Evolutionary conservation across 2,888 invertebrate genomes (phyloP).

Genomic region (Limulus polyphemus): DNA sequence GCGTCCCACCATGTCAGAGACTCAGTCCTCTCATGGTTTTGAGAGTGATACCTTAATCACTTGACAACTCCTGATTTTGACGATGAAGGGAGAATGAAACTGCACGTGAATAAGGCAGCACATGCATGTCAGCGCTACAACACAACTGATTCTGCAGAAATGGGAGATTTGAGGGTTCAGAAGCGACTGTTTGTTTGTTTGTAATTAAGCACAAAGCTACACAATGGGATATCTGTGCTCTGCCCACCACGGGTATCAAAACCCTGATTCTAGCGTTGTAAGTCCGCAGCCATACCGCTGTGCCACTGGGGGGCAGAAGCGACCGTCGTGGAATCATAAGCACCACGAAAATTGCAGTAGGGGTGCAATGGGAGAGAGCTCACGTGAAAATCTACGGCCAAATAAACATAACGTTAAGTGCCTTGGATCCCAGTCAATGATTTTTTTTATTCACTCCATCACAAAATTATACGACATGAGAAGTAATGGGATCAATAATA

Average conservation of each 20-base stretch:
- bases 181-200: too few species aligned
- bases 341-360: slow-evolving; percentile 27
- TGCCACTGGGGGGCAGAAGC: too few species aligned
- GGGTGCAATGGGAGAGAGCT: slow-evolving; percentile 1
- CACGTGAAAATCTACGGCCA: slow-evolving; percentile 5
- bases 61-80: too few species aligned
- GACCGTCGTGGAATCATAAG: slow-evolving; percentile 49
- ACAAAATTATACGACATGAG: too few species aligned
- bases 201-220: too few species aligned
- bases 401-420: slow-evolving; percentile 31
- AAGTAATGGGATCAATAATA: too few species aligned
- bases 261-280: too few species aligned
- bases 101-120: slow-evolving; percentile 11
- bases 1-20: neutral
- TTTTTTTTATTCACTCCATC: too few species aligned
- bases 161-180: slow-evolving; percentile 43
- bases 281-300: too few species aligned
- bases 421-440: slow-evolving; percentile 37
- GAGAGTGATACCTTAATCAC: too few species aligned
- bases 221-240: too few species aligned
- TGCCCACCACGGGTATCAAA: too few species aligned
- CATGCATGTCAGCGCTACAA: slow-evolving; percentile 43
- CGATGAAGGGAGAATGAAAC: slow-evolving; percentile 6
- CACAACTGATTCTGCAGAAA: slow-evolving; percentile 53
- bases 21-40: neutral